Evolutionary conservation across 2,888 invertebrate genomes (phyloP).

Genomic region (Apamea monoglypha): DNA sequence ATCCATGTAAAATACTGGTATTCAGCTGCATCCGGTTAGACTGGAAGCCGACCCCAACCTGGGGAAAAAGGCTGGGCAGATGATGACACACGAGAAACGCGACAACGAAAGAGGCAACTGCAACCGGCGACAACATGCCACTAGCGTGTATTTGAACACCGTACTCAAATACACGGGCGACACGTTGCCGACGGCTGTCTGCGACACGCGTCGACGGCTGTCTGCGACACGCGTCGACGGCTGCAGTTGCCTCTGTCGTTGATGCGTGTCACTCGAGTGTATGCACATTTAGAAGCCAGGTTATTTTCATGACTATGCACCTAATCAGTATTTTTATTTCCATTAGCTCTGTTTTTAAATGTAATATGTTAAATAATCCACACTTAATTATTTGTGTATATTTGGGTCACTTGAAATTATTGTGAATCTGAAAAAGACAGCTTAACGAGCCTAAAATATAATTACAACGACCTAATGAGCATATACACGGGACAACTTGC

Average conservation of each 20-base stretch:
- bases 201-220: not conserved
- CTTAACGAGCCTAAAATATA: slow-evolving; percentile 37
- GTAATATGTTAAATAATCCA: not conserved
- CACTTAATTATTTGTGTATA: not conserved
- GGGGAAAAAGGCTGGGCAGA: too few species aligned
- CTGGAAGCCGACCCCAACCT: too few species aligned
- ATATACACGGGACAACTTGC: slow-evolving; percentile 35
- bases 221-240: not conserved
- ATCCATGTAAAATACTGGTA: too few species aligned
- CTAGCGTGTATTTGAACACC: too few species aligned
- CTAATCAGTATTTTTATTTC: not conserved
- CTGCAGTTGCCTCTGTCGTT: not conserved
- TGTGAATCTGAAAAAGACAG: slow-evolving; percentile 36
- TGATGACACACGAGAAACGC: too few species aligned
- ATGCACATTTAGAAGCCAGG: not conserved
- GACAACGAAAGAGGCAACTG: too few species aligned
- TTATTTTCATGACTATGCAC: not conserved
- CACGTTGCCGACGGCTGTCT: not conserved
- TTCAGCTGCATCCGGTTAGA: too few species aligned
- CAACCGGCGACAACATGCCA: too few species aligned
- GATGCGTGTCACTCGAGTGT: not conserved
- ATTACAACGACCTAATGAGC: slow-evolving; percentile 51
- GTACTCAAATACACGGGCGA: too few species aligned
- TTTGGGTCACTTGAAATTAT: slow-evolving; percentile 24
- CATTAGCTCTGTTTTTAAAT: not conserved